Conservation (phyloP, 2,113 vertebrate genomes). For the Eleginops maclovinus region DNA sequence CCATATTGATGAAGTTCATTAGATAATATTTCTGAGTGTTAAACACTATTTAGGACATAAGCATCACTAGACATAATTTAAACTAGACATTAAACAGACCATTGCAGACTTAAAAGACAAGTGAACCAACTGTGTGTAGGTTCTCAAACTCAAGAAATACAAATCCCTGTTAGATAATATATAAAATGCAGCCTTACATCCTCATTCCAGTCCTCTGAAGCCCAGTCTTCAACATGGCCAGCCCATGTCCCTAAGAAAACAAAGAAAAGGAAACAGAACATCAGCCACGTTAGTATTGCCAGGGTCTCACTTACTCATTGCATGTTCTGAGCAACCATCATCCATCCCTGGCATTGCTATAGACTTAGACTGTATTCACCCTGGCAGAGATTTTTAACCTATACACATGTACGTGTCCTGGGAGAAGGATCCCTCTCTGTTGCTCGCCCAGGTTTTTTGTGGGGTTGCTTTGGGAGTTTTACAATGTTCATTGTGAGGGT, state of each 20-base stretch:
- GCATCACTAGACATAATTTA: neutral
- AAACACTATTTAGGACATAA: no score
- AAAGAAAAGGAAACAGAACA: neutral
- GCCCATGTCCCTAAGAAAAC: slow-evolving; percentile 87
- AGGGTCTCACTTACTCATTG: neutral
- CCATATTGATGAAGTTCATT: no score
- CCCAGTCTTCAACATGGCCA: slow-evolving; percentile 94
- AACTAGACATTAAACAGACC: neutral
- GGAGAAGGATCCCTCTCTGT: no score
- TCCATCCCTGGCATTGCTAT: neutral
- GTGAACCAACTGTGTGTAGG: neutral
- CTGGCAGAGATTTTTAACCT: no score
- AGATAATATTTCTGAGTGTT: no score
- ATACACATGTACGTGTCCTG: no score
- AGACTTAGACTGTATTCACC: no score
- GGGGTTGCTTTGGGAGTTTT: no score
- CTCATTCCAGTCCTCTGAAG: slow-evolving; percentile 96
- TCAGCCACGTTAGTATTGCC: neutral
- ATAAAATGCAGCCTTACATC: slow-evolving; percentile 86
- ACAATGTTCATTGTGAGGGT: no score
- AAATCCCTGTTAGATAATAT: slow-evolving; percentile 6
- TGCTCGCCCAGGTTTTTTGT: no score
- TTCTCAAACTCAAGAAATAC: neutral
- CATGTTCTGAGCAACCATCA: neutral
- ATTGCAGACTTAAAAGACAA: neutral